phyloP scores from a whole-genome alignment of 2,113 vertebrate species.

The Elaphurus davidianus region DNA sequence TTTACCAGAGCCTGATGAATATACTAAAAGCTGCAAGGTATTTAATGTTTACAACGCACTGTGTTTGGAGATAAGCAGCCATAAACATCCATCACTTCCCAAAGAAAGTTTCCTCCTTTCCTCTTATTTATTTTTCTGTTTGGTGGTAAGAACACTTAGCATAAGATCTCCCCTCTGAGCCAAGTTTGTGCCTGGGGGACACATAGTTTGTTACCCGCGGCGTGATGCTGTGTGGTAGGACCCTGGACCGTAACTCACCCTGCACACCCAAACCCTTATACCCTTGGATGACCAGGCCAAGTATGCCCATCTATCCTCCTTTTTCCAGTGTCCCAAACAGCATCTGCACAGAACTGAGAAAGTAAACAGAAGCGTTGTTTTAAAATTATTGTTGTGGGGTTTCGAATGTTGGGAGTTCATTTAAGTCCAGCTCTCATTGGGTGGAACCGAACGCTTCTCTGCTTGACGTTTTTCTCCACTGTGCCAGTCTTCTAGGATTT shows the following conservation, averaged over 20 bases:
- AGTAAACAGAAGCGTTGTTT: not conserved
- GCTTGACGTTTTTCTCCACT: not conserved
- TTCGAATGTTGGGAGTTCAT: not conserved
- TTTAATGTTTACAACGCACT: not conserved
- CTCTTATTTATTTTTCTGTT: not conserved
- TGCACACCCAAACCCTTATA: accelerated
- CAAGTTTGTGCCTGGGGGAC: accelerated
- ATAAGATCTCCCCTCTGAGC: too few relatives aligned
- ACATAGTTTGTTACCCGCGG: accelerated
- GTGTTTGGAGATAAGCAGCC: not conserved
- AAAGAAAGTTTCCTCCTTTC: not conserved
- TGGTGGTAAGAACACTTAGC: not conserved
- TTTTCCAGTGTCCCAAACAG: not conserved
- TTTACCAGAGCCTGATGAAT: too few relatives aligned
- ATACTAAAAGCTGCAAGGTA: accelerated
- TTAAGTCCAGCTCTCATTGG: not conserved
- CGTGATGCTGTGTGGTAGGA: accelerated
- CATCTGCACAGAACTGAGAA: not conserved
- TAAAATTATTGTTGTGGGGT: not conserved
- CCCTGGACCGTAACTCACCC: accelerated
- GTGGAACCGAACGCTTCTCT: not conserved
- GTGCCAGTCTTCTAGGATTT: not conserved
- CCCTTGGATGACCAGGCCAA: not conserved
- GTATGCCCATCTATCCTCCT: not conserved
- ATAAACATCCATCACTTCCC: not conserved